These are phyloP conservation scores for Heterodera carotae DNA, from an alignment of 1,140 invertebrate genomes.

Conservation along the genomic window DNA sequence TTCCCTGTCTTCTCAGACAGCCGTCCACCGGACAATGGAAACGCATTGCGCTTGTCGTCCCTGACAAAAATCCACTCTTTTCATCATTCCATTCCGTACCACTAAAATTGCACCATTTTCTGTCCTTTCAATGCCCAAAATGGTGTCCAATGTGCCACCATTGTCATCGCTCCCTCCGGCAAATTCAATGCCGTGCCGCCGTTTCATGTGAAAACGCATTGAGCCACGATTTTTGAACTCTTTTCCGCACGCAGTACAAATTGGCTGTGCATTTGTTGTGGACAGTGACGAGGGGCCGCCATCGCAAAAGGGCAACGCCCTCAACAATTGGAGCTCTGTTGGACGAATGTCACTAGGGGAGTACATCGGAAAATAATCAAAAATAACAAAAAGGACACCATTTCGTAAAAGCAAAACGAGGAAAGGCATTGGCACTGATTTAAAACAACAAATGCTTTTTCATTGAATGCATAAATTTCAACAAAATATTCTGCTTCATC, in stretches of 20 bases:
- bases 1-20: background rate
- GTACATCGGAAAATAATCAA: background rate
- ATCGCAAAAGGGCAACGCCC: constrained; percentile 4
- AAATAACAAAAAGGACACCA: no score
- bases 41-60: background rate
- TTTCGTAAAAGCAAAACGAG: background rate
- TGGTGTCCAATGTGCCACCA: background rate
- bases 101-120: background rate
- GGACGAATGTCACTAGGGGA: background rate
- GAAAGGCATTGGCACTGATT: background rate
- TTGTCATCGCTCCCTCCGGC: constrained; percentile 21
- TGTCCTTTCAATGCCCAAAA: background rate
- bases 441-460: no score
- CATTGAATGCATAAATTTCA: background rate
- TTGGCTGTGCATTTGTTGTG: background rate
- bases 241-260: constrained; percentile 12
- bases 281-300: background rate
- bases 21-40: constrained; percentile 33
- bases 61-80: background rate
- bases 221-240: constrained; percentile 24
- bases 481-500: background rate
- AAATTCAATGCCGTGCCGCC: background rate
- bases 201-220: constrained; percentile 10
- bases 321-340: background rate
- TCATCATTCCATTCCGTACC: no score